Evolutionary conservation across 2,113 vertebrate species (phyloP).

Genomic region (Eulacestoma nigropectus): DNA sequence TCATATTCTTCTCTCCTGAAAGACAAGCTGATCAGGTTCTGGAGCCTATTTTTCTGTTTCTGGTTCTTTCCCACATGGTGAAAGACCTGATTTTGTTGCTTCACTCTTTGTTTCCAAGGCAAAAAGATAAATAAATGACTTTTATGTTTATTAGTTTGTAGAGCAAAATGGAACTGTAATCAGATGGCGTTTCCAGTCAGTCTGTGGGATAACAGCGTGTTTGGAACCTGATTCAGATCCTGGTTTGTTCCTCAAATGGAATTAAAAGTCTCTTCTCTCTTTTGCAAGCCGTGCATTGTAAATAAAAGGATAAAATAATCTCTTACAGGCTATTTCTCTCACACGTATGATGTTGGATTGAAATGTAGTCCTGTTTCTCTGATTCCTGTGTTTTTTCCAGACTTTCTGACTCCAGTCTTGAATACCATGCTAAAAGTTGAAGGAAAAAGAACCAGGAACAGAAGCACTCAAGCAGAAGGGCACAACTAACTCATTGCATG

Average conservation of each 20-base stretch:
- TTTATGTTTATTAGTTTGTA: background rate
- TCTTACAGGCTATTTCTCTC: background rate
- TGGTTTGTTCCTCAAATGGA: background rate
- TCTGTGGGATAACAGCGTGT: background rate
- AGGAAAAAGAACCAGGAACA: background rate
- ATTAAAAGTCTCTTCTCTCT: background rate
- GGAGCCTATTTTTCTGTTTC: background rate
- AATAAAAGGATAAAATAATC: background rate
- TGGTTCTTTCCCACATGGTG: background rate
- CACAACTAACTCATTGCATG: background rate
- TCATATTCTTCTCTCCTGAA: background rate
- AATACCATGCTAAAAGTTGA: background rate
- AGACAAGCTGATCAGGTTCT: background rate
- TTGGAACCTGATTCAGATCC: background rate
- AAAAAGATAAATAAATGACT: background rate
- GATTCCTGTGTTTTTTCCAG: background rate
- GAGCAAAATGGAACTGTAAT: background rate
- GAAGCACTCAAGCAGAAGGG: background rate
- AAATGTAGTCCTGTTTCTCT: background rate
- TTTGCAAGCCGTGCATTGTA: background rate
- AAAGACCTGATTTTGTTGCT: background rate
- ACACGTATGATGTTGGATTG: accelerated
- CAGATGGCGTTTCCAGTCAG: background rate
- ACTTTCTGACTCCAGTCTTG: background rate
- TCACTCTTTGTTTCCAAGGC: background rate